Evolutionary conservation across 2,888 invertebrate species (phyloP), one percentile per base, ranked within the genome.

Genomic region (Malthinus seriepunctatus): DNA sequence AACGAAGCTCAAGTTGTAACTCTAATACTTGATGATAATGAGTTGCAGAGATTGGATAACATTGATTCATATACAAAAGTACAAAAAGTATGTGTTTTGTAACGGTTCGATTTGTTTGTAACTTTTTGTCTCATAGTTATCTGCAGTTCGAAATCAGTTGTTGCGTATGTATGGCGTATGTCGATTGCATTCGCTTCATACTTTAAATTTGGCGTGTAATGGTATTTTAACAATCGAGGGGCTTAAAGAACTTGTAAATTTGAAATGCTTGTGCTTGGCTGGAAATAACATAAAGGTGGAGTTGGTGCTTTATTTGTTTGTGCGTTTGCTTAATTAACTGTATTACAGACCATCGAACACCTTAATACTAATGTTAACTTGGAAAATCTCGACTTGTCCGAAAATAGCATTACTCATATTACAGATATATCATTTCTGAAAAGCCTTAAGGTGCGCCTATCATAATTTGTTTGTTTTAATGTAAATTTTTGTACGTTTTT

Each of bases 181-280:
- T 62, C 86, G 90, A 50, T 81, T 96, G 60, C 88, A 88, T 64
- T 88, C 89, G 73, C 81, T 96, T 51, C 87, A 91, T 35, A 87
- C 89, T 38, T 79, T 96, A 63, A 90, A 94, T 76, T 82, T 96
- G 44, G 90, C 93, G 64, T 88, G 92, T 75, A 96, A 96, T 80
- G 90, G 90, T 49, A 92, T 96, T 65, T 82, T 93, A 42, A 90
- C 90, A 56, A 93, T 95, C 71, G 95, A 96, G 78, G 95, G 95
- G 8, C 81, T 95, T 9, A 92, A 92, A 76, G 93, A 94, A 60
- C 83, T 96, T 65, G 82, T 85, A 51, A 88, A 91, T 72, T 82
- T 96, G 59, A 88, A 88, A 73, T 89, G 89, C 73, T 82, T 96
- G 50, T 92, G 93, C 79, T 81, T 96, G 54, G 86, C 90, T 78